Percentiles rank a stretch among this genome's conserved stretches.
These are phyloP conservation scores for Eremobia ochroleuca DNA, from an alignment of 2,888 invertebrate genomes.

Conservation along the genomic window DNA sequence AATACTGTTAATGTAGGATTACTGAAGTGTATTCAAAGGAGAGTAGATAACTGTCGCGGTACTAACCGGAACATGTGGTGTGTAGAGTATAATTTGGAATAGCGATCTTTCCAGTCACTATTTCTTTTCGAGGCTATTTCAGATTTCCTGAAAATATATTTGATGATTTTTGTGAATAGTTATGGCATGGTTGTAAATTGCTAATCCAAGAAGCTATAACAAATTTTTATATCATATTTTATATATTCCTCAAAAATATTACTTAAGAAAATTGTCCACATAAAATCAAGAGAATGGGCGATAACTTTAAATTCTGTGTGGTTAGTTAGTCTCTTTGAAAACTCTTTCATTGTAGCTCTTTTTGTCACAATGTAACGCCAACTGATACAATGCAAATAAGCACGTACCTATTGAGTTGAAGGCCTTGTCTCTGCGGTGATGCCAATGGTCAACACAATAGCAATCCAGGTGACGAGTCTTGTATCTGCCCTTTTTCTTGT, in stretches of 20 bases:
- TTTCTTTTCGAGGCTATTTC: slow-evolving; percentile 75
- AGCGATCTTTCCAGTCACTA: slow-evolving; percentile 84
- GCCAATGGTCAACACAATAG: slow-evolving; percentile 22
- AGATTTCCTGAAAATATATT: slow-evolving; percentile 74
- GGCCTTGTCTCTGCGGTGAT: slow-evolving; percentile 46
- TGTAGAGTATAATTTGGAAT: slow-evolving; percentile 83
- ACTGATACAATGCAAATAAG: slow-evolving; percentile 39
- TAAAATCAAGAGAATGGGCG: slow-evolving; percentile 43
- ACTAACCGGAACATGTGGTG: slow-evolving; percentile 77
- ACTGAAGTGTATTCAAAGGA: slow-evolving; percentile 42
- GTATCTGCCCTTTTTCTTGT: background rate
- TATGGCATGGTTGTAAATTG: background rate
- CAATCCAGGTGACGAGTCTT: slow-evolving; percentile 10
- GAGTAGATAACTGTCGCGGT: slow-evolving; percentile 42
- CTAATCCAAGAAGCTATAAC: slow-evolving; percentile 18
- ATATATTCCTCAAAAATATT: slow-evolving; percentile 6
- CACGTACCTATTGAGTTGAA: slow-evolving; percentile 54
- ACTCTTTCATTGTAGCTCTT: slow-evolving; percentile 27
- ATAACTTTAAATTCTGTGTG: slow-evolving; percentile 24
- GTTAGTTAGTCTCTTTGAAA: slow-evolving; percentile 47
- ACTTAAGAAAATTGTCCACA: slow-evolving; percentile 19
- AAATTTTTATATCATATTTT: slow-evolving; percentile 26
- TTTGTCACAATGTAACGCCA: slow-evolving; percentile 40
- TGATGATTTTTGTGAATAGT: slow-evolving; percentile 32
- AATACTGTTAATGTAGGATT: slow-evolving; percentile 36